Evolutionary conservation across 2,797 vertebrate genomes (phyloP).

Genomic region (Poeciliopsis paucimaculata): DNA sequence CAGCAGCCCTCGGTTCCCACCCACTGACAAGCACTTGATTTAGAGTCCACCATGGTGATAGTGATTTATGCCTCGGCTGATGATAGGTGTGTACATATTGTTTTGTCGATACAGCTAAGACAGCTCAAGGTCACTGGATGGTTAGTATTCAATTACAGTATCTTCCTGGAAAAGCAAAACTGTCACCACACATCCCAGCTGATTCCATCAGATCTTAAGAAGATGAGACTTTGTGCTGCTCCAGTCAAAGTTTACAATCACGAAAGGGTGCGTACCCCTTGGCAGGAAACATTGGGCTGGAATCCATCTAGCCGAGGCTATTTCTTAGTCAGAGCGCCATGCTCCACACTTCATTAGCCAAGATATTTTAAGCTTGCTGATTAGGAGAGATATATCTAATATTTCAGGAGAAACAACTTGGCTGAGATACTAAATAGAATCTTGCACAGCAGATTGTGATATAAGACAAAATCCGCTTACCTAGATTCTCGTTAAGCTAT

Average conservation of each 20-base stretch:
- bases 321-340: conserved; percentile 59
- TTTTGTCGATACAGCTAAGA: conserved; percentile 72
- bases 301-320: conserved; percentile 55
- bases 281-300: conserved; percentile 53
- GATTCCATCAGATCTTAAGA: conserved; percentile 58
- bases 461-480: conserved; percentile 34
- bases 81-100: conserved; percentile 78
- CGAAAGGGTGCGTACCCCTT: conserved; percentile 8
- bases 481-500: conserved; percentile 49
- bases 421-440: conserved; percentile 45
- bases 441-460: conserved; percentile 50
- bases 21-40: conserved; percentile 74
- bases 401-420: conserved; percentile 54
- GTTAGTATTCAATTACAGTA: conserved; percentile 66
- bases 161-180: conserved; percentile 60
- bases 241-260: conserved; percentile 57
- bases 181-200: conserved; percentile 44
- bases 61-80: conserved; percentile 74
- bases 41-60: conserved; percentile 63
- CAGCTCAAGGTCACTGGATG: conserved; percentile 70
- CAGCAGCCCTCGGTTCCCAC: conserved; percentile 58
- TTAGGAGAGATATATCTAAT: conserved; percentile 60
- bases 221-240: conserved; percentile 38
- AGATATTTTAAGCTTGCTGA: conserved; percentile 64
- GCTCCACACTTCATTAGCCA: conserved; percentile 67